A percentile compares a stretch with the other conserved stretches of the same genome.
phyloP scores from a whole-genome alignment of 2,113 vertebrate genomes.

The Willisornis vidua region DNA sequence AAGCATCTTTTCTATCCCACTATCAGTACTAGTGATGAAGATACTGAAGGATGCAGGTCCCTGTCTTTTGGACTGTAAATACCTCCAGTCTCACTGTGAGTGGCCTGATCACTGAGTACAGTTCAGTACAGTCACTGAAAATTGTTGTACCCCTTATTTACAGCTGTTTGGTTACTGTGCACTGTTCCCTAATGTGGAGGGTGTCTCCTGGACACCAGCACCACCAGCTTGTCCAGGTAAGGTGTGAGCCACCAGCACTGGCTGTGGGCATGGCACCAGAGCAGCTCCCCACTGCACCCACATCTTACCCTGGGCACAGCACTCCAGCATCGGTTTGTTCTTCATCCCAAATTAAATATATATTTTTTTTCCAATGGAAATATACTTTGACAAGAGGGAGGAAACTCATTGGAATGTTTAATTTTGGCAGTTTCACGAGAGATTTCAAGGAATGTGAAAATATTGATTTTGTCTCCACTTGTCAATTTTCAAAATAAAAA shows the following conservation, averaged over 20 bases:
- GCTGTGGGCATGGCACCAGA: neutral
- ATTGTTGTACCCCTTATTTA: neutral
- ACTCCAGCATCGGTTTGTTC: neutral
- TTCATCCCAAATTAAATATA: neutral
- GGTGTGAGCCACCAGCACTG: rapidly evolving
- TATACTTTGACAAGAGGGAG: neutral
- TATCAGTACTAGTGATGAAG: neutral
- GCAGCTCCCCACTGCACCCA: neutral
- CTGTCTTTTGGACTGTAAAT: neutral
- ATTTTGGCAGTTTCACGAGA: neutral
- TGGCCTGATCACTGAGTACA: rapidly evolving
- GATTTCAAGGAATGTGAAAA: constrained; percentile 2
- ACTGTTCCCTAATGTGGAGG: neutral
- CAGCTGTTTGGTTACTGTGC: neutral
- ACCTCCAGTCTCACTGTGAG: neutral
- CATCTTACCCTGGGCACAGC: neutral
- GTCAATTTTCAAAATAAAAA: constrained; percentile 21
- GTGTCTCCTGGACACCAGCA: neutral
- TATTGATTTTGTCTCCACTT: constrained; percentile 22
- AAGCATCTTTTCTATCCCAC: neutral
- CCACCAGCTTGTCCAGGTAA: neutral
- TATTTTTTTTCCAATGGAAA: neutral
- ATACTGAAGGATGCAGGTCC: neutral
- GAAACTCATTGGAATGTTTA: neutral
- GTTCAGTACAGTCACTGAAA: neutral